These are phyloP conservation scores for Mercenaria mercenaria DNA, from an alignment of 1,140 invertebrate species.

Conservation along the genomic window DNA sequence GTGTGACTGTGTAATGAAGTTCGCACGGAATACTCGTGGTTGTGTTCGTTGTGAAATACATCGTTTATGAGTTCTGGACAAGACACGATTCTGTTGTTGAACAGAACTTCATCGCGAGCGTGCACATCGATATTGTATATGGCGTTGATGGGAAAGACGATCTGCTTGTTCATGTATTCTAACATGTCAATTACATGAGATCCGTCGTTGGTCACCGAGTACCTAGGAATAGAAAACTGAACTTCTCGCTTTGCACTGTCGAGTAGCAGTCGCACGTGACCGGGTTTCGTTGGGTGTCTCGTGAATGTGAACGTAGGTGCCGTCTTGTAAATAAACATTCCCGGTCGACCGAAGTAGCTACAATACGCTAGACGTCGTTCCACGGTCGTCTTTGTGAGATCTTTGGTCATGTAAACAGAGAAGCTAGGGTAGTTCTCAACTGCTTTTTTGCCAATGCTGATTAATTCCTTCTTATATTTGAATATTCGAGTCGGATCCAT, in stretches of 20 bases:
- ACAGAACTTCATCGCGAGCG: background rate
- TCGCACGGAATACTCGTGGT: background rate
- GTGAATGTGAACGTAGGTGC: background rate
- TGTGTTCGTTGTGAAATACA: background rate
- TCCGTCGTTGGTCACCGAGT: background rate
- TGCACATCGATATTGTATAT: constrained; percentile 1
- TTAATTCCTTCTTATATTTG: background rate
- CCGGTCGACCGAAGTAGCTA: background rate
- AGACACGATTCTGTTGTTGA: background rate
- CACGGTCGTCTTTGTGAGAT: background rate
- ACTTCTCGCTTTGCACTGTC: background rate
- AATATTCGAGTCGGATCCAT: background rate
- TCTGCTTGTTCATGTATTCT: background rate
- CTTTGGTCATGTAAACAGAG: background rate
- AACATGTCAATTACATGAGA: background rate
- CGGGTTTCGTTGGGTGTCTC: background rate
- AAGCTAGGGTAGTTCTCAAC: background rate
- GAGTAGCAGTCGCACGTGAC: background rate
- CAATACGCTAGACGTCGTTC: background rate
- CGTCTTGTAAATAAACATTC: background rate
- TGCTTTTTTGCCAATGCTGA: background rate
- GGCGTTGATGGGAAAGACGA: background rate
- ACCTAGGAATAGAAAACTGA: background rate
- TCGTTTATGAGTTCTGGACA: background rate
- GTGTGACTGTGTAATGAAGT: background rate